These are phyloP conservation scores for Orthonyx spaldingii DNA, from an alignment of 2,113 vertebrate genomes.

Conservation along the genomic window DNA sequence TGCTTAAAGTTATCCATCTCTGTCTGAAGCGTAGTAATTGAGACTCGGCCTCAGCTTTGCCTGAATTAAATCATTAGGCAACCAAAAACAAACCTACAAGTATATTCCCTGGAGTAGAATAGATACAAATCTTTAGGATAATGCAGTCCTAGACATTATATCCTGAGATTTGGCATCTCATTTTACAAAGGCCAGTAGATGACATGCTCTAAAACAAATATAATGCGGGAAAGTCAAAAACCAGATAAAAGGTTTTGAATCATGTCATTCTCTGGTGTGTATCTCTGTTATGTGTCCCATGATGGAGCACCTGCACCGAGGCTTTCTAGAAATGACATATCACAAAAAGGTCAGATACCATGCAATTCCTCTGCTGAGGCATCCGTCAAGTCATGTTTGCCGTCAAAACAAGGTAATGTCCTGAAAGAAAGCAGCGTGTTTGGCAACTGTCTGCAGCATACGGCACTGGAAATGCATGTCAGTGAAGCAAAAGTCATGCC, in stretches of 20 bases:
- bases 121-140: background rate
- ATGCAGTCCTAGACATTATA: background rate
- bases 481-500: background rate
- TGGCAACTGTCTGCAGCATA: background rate
- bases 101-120: background rate
- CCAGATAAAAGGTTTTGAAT: background rate
- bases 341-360: constrained; percentile 47
- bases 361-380: constrained; percentile 13
- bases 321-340: constrained; percentile 39
- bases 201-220: background rate
- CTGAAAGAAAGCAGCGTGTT: constrained; percentile 35
- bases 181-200: background rate
- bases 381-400: constrained; percentile 58
- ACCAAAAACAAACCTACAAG: background rate
- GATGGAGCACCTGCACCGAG: constrained; percentile 17
- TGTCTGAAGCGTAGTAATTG: background rate
- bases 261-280: background rate
- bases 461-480: constrained; percentile 14
- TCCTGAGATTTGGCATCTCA: background rate
- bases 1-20: constrained; percentile 13
- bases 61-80: constrained; percentile 15
- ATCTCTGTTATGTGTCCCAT: background rate
- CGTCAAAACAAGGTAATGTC: constrained; percentile 1
- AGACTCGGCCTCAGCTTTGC: background rate
- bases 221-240: background rate